Evolutionary conservation across 2,888 invertebrate species (phyloP).

Genomic region (Xylocampa areola): DNA sequence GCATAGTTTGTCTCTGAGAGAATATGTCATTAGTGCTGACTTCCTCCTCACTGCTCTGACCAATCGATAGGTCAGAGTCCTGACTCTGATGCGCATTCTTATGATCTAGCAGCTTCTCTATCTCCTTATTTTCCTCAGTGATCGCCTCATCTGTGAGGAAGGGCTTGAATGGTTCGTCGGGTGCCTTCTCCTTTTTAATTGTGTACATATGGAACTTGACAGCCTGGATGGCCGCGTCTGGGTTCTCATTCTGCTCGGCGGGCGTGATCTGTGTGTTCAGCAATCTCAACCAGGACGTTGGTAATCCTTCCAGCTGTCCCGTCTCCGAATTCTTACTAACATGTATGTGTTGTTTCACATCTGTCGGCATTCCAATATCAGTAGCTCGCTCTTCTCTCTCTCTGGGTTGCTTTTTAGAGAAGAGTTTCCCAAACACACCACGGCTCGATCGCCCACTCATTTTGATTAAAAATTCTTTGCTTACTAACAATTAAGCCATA

Average conservation of each 20-base stretch:
- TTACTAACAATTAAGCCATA: constrained; percentile 74
- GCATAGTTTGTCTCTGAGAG: constrained; percentile 88
- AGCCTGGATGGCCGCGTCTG: constrained; percentile 96
- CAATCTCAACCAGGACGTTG: constrained; percentile 94
- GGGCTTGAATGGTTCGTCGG: constrained; percentile 93
- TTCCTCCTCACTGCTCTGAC: constrained; percentile 89
- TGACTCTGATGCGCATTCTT: constrained; percentile 93
- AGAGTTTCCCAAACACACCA: constrained; percentile 87
- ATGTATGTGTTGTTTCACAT: constrained; percentile 96
- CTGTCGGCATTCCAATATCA: constrained; percentile 95
- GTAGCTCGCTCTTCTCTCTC: constrained; percentile 88
- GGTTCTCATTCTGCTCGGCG: constrained; percentile 96
- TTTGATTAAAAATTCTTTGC: constrained; percentile 70
- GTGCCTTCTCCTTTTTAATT: constrained; percentile 94
- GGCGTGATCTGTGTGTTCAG: constrained; percentile 95
- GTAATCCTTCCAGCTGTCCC: constrained; percentile 96
- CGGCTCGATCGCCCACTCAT: constrained; percentile 87
- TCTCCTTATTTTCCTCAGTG: constrained; percentile 95
- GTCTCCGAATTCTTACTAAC: constrained; percentile 95
- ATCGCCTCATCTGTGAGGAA: constrained; percentile 95
- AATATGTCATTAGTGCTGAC: constrained; percentile 78
- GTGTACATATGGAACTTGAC: constrained; percentile 97
- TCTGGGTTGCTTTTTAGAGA: constrained; percentile 81
- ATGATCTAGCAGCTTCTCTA: constrained; percentile 93
- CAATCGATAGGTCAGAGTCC: constrained; percentile 86